Conservation (phyloP, 2,888 invertebrate species). For the Diploptera punctata region DNA sequence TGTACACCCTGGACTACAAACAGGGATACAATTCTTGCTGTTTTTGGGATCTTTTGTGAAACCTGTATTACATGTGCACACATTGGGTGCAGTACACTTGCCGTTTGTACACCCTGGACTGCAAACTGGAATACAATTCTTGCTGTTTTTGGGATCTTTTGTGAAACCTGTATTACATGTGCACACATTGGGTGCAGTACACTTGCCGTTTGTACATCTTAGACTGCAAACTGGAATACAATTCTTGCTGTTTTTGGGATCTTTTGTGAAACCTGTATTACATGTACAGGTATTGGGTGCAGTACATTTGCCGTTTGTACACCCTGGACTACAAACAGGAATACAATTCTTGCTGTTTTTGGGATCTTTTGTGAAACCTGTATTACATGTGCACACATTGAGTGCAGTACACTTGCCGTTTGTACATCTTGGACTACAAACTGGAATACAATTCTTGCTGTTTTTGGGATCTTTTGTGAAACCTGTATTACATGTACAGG, state of each 20-base stretch:
- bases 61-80: constrained; percentile 41
- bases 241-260: neutral
- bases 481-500: neutral
- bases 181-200: constrained; percentile 8
- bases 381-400: constrained; percentile 38
- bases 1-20: neutral
- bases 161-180: constrained; percentile 12
- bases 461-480: neutral
- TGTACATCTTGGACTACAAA: neutral
- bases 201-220: neutral
- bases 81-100: constrained; percentile 39
- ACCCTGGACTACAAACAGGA: neutral
- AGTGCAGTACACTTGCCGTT: constrained; percentile 35
- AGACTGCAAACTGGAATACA: neutral
- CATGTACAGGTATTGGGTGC: neutral
- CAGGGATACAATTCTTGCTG: neutral
- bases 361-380: constrained; percentile 41
- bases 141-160: neutral
- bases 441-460: neutral
- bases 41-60: neutral
- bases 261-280: neutral
- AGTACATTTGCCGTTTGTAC: constrained; percentile 1
- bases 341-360: neutral
- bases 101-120: constrained; percentile 25
- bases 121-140: constrained; percentile 36